Evolutionary conservation across 2,888 invertebrate genomes (phyloP), one percentile per base, ranked within the genome.

Genomic region (Microchrysa polita): DNA sequence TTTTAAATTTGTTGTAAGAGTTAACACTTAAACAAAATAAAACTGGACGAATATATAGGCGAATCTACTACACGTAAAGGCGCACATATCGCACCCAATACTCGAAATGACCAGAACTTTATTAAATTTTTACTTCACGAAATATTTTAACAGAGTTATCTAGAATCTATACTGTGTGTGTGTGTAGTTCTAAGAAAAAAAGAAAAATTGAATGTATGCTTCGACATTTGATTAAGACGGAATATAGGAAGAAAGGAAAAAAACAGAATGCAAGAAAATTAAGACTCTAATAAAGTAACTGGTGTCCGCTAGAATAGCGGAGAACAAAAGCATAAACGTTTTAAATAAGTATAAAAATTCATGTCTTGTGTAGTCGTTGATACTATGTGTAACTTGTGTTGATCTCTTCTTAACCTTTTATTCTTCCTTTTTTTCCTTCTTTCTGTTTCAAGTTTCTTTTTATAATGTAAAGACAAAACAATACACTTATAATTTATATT

Each of bases 401-500:
- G 61, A 22, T 67, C 44, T 73, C 18, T 18, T 53, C 60, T 48
- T 75, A 23, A 27, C 7, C 23, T 57, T 74, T 57, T 74, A 27
- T 40, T 71, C 71, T 57, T 74, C 16, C 16, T 57, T 72, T 73
- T 67, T 67, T 74, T 52, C 53, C 23, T 34, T 34, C 27, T 34
- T 72, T 63, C 12, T 44, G 12, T 67, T 23, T 48, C 57, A 67
- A 72, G 53, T 72, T 34, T 34, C 4, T 34, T 78, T 76, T 79
- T 78, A 78, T 77, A 78, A 78, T 79, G 79, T 79, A 79, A 79
- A 79, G 78, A 79, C 79, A 78, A 81, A 80, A 83, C 80, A 82
- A 81, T 81, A 82, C 82, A 83, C 83, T 81, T 81, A 82, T 80
- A 80, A 82, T 81, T 83, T 81, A 81, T 80, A 79, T 80, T 81